Evolutionary conservation across 2,113 vertebrate genomes (phyloP).

Genomic region (Mus spicilegus): DNA sequence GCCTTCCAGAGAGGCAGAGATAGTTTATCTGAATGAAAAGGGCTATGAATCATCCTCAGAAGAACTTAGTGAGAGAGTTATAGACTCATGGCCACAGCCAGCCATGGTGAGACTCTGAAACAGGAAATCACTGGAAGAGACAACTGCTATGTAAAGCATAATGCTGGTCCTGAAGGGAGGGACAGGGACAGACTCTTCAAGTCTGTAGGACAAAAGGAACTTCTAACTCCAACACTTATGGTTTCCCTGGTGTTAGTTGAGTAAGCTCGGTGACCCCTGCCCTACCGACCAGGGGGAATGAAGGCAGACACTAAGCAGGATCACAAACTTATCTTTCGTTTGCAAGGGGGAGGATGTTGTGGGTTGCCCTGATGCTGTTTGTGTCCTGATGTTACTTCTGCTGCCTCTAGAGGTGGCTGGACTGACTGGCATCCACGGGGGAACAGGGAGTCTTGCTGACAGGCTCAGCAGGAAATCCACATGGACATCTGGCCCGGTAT

Average conservation of each 20-base stretch:
- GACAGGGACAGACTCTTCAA: not conserved
- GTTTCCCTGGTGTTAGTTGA: not conserved
- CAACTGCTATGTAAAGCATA: too few relatives aligned
- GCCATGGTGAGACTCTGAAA: not conserved
- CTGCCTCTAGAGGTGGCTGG: not conserved
- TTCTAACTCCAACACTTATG: not conserved
- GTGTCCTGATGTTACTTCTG: too few relatives aligned
- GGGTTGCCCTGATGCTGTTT: too few relatives aligned
- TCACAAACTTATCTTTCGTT: not conserved
- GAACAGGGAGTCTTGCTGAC: too few relatives aligned
- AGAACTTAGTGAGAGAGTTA: not conserved
- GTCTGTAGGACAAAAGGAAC: not conserved
- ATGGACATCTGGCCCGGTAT: accelerated
- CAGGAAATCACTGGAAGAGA: not conserved
- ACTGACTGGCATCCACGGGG: too few relatives aligned
- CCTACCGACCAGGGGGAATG: not conserved
- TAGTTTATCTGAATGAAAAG: not conserved
- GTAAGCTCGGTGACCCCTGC: not conserved
- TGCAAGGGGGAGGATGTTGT: not conserved
- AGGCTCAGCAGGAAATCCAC: accelerated
- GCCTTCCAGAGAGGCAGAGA: not conserved
- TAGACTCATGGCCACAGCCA: not conserved
- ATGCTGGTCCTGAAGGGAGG: not conserved
- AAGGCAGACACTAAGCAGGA: not conserved
- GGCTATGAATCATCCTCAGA: not conserved